These are phyloP conservation scores for Muscicapa adusta DNA, from an alignment of 2,113 vertebrate genomes.

Conservation along the genomic window DNA sequence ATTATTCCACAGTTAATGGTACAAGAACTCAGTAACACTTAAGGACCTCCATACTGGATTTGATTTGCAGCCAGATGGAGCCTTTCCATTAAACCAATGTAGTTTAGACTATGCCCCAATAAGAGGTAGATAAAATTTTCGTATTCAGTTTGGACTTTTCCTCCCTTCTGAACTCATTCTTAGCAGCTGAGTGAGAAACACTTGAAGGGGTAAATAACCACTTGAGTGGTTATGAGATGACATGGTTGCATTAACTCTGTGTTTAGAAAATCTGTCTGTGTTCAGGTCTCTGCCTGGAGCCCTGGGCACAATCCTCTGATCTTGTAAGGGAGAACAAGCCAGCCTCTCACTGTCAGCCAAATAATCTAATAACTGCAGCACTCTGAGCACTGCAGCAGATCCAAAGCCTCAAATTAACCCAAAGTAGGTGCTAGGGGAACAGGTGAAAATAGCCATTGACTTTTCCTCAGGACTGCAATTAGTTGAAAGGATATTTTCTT, in stretches of 20 bases:
- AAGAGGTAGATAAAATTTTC: not conserved
- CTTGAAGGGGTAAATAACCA: slow-evolving; percentile 24
- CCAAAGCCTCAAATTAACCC: not conserved
- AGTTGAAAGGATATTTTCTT: not conserved
- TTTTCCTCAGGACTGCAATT: not conserved
- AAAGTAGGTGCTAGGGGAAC: not conserved
- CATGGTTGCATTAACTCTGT: slow-evolving; percentile 8
- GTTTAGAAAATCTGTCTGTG: slow-evolving; percentile 8
- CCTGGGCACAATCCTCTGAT: not conserved
- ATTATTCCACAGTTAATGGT: not conserved
- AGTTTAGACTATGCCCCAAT: not conserved
- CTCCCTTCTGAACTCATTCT: not conserved
- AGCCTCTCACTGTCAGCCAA: not conserved
- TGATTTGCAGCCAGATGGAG: slow-evolving; percentile 28
- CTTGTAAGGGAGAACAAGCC: not conserved
- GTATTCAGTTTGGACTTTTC: not conserved
- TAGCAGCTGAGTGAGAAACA: not conserved
- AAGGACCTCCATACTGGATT: not conserved
- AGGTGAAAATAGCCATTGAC: not conserved
- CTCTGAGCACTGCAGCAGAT: not conserved
- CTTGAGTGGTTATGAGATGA: slow-evolving; percentile 33
- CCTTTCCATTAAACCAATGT: not conserved
- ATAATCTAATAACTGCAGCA: not conserved
- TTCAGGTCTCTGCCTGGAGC: not conserved
- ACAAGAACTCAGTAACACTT: slow-evolving; percentile 6